Evolutionary conservation across 2,113 vertebrate species (phyloP), one percentile per base, ranked within the genome.

Genomic region (Pyrgilauda ruficollis): DNA sequence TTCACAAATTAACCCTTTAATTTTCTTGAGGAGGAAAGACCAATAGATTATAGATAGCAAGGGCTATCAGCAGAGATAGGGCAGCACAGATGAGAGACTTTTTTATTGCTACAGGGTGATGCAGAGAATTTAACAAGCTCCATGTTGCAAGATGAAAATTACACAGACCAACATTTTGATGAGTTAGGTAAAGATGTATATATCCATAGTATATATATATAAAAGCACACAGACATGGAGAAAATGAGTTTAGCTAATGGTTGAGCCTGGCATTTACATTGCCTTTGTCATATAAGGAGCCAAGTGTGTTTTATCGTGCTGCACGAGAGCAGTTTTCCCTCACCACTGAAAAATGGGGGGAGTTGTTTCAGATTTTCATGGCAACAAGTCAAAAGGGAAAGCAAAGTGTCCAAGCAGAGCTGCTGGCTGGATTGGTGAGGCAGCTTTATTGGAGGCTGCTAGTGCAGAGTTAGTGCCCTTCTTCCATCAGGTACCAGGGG

Each of bases 1-100:
- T 94, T 95, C 84, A 77, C 75, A 85, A 75, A 88, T 94, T 95
- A 93, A 93, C 75, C 63, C 89, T 39, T 84, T 55, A 18, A 49
- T 50, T 50, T 50, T 50, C 49, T 50, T 50, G 35, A 75, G 22
- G 24, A 70, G 16, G 41, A 80, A 94, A 84, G 63, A 52, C 55
- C 47, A 47, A 15, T 26, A 83, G 68, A 86, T 83, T 74, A 41
- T 15, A 68, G 92, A 74, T 52, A 81, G 43, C 13, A 41, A 85
- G 27, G 50, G 27, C 53, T 96, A 86, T 55, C 55, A 66, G 44
- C 39, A 91, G 78, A 87, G 50, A n/a, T 26, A 79, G 67, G 39
- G 53, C 18, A 55, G 50, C 30, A 73, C 43, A 91, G 22, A 16
- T 66, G 70, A 74, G 39, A 79, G 66, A 23, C 41, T 43, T 90